These are phyloP conservation scores for Anoncus sp. DNA, from an alignment of 2,888 invertebrate species.

Conservation along the genomic window DNA sequence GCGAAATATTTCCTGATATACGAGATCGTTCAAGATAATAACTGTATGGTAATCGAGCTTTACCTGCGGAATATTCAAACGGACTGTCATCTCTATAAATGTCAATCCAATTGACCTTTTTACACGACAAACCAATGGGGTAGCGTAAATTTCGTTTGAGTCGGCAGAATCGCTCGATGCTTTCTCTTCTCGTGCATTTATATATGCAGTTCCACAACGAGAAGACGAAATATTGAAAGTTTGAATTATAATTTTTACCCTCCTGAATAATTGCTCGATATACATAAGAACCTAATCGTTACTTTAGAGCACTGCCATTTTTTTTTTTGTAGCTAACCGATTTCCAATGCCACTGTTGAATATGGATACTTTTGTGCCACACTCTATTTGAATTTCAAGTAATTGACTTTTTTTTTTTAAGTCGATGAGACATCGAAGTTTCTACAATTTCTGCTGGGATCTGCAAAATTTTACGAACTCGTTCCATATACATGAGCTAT, in stretches of 20 bases:
- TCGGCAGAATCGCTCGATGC: not conserved
- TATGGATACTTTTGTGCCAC: not conserved
- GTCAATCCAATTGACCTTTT: slow-evolving; percentile 40
- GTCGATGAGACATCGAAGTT: not conserved
- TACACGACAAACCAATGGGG: slow-evolving; percentile 7
- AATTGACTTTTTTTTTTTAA: not conserved
- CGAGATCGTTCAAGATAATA: slow-evolving; percentile 15
- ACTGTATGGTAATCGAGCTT: slow-evolving; percentile 1
- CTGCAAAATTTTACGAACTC: not conserved
- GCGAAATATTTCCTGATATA: slow-evolving; percentile 15
- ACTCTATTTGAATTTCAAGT: not conserved
- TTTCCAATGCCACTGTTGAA: too few relatives aligned
- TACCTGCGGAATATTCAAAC: slow-evolving; percentile 35
- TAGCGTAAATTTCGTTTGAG: not conserved
- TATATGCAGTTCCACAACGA: not conserved
- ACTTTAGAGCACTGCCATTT: too few relatives aligned
- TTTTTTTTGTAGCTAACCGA: not conserved
- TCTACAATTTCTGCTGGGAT: not conserved
- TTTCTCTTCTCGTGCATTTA: too few relatives aligned
- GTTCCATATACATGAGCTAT: slow-evolving; percentile 6
- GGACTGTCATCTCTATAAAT: slow-evolving; percentile 7
- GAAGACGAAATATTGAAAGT: not conserved
- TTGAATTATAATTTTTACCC: not conserved
- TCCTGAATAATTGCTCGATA: too few relatives aligned
- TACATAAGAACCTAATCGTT: too few relatives aligned